Evolutionary conservation across 2,888 invertebrate species (phyloP).

Genomic region (Drosophila peninsularis): DNA sequence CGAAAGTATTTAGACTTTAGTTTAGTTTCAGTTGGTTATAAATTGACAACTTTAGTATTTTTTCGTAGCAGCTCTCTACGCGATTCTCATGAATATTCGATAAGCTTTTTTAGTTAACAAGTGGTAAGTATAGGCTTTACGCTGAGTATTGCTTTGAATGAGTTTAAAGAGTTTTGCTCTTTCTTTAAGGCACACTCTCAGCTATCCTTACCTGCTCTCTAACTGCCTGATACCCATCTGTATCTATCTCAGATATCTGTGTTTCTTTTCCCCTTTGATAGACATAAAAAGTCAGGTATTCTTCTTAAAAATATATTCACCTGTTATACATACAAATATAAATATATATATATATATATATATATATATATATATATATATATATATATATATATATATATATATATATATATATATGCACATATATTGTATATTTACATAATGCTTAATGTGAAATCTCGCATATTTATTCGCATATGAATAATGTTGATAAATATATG

Average conservation of each 20-base stretch:
- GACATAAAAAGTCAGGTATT: not conserved
- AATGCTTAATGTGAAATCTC: not conserved
- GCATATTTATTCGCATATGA: slow-evolving; percentile 2
- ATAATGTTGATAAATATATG: slow-evolving; percentile 8
- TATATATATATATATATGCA: not conserved
- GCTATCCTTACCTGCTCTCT: no score
- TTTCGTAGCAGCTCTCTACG: not conserved
- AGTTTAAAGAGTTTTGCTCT: no score
- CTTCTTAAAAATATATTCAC: not conserved
- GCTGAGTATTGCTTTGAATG: no score
- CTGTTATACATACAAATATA: not conserved
- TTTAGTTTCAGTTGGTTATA: not conserved
- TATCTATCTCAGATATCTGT: no score
- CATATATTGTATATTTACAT: no score
- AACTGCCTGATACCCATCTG: no score
- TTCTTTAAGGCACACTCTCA: no score
- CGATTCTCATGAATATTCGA: no score
- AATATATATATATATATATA: not conserved
- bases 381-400: not conserved
- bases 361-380: not conserved
- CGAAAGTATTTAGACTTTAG: not conserved
- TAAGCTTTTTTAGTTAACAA: no score
- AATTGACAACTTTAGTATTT: not conserved
- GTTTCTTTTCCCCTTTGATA: no score
- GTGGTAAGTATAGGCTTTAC: no score